A percentile compares a stretch with the other conserved stretches of the same genome.
These are phyloP conservation scores for Sitodiplosis mosellana DNA, from an alignment of 1,140 invertebrate species.

Conservation along the genomic window DNA sequence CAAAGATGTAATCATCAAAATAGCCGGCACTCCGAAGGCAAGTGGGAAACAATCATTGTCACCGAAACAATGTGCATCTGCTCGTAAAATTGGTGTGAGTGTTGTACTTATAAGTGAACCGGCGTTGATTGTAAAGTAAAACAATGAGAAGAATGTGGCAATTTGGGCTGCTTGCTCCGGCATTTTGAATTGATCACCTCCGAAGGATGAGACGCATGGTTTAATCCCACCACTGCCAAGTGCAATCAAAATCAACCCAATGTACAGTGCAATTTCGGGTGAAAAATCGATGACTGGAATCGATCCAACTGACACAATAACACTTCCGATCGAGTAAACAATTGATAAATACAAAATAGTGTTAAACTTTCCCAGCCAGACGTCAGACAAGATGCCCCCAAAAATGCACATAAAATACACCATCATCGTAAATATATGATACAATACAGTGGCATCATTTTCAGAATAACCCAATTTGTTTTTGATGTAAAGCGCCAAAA, in stretches of 20 bases:
- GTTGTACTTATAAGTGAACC: conserved; percentile 61
- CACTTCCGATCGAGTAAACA: conserved; percentile 48
- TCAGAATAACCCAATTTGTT: conserved; percentile 44
- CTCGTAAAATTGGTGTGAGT: conserved; percentile 52
- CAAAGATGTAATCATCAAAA: conserved; percentile 47
- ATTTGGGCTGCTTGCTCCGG: conserved; percentile 40
- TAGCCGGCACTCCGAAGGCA: conserved; percentile 63
- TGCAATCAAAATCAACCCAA: conserved; percentile 36
- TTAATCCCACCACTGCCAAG: conserved; percentile 66
- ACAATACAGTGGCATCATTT: conserved; percentile 54
- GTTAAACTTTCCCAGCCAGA: conserved; percentile 67
- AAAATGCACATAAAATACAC: conserved; percentile 75
- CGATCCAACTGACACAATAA: conserved; percentile 35
- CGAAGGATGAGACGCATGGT: conserved; percentile 67
- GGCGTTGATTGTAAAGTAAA: conserved; percentile 66
- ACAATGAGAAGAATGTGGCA: conserved; percentile 55
- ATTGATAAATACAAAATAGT: conserved; percentile 52
- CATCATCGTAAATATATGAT: conserved; percentile 66
- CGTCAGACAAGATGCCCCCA: conserved; percentile 77
- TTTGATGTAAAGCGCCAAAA: conserved; percentile 61
- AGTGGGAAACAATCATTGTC: conserved; percentile 50
- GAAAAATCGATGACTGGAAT: conserved; percentile 25
- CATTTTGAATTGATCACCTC: conserved; percentile 57
- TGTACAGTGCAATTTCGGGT: neutral
- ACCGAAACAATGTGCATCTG: conserved; percentile 48